Percentiles rank a stretch among this genome's conserved stretches.
Conservation (phyloP, 2,888 invertebrate species). For the Sinotaia quadrata region DNA sequence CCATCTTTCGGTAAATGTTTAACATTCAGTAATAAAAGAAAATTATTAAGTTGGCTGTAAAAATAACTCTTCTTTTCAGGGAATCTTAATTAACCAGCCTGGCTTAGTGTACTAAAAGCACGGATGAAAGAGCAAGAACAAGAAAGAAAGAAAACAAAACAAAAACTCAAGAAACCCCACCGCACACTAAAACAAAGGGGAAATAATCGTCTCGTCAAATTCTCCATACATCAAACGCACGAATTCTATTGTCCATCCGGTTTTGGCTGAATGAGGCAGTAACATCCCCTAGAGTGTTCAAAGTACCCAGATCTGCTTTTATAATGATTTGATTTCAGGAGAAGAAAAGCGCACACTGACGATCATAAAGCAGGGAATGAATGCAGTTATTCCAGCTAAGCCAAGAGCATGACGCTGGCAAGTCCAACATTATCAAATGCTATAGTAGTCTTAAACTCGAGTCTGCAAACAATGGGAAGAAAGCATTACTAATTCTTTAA, state of each 20-base stretch:
- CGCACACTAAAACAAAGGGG: constrained; percentile 10
- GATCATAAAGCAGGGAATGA: constrained; percentile 24
- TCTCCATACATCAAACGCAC: constrained; percentile 19
- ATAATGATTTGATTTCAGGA: constrained; percentile 30
- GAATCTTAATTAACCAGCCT: too few species aligned
- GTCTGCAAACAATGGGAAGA: too few species aligned
- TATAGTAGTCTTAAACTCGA: too few species aligned
- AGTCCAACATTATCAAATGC: constrained; percentile 17
- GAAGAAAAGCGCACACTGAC: not conserved
- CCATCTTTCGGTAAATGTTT: too few species aligned
- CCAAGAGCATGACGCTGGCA: not conserved
- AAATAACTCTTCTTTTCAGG: too few species aligned
- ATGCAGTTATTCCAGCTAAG: constrained; percentile 9
- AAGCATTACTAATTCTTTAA: too few species aligned
- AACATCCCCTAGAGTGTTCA: not conserved
- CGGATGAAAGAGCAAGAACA: too few species aligned
- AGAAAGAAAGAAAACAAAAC: not conserved
- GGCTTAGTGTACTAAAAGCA: too few species aligned
- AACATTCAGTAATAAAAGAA: too few species aligned
- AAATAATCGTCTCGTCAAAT: constrained; percentile 17
- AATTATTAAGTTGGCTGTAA: too few species aligned
- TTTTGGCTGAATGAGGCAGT: constrained; percentile 6
- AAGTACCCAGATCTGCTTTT: constrained; percentile 22
- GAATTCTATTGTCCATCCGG: constrained; percentile 21
- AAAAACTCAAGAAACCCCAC: not conserved